Conservation (phyloP, 1,140 invertebrate genomes). For the Condylostylus longicornis region DNA sequence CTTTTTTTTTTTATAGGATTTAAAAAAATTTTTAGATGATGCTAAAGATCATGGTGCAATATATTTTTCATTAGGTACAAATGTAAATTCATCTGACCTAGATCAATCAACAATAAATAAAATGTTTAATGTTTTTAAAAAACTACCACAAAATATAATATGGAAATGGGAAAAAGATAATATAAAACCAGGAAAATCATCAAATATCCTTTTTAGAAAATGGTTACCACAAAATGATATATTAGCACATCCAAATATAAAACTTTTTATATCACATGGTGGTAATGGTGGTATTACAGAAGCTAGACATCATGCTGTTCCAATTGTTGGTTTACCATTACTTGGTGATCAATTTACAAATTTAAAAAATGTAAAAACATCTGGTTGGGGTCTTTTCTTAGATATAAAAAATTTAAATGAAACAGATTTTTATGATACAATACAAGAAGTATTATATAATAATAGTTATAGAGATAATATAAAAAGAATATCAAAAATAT, state of each 20-base stretch:
- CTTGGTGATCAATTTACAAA: constrained; percentile 43
- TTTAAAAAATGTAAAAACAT: constrained; percentile 28
- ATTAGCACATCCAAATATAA: constrained; percentile 44
- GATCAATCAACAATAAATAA: background rate
- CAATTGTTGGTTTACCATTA: constrained; percentile 48
- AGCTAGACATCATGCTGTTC: constrained; percentile 47
- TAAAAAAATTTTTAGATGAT: too few species aligned
- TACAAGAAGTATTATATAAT: constrained; percentile 11
- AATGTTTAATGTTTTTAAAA: constrained; percentile 32
- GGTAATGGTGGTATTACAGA: constrained; percentile 50
- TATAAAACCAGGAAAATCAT: constrained; percentile 24
- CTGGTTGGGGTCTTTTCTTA: constrained; percentile 30
- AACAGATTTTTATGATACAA: constrained; percentile 6
- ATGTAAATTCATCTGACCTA: constrained; percentile 4
- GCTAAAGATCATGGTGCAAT: too few species aligned
- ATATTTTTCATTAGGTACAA: constrained; percentile 19
- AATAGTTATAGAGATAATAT: constrained; percentile 30
- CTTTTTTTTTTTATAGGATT: constrained; percentile 18
- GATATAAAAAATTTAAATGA: constrained; percentile 12
- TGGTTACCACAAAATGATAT: constrained; percentile 55
- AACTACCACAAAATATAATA: constrained; percentile 35
- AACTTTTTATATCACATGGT: constrained; percentile 50
- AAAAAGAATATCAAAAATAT: constrained; percentile 31
- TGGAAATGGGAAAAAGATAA: constrained; percentile 39
- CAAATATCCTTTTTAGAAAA: constrained; percentile 41